A percentile compares a stretch with the other conserved stretches of the same genome.
Conservation (phyloP, 1,140 invertebrate genomes). For the Microplitis mediator region DNA sequence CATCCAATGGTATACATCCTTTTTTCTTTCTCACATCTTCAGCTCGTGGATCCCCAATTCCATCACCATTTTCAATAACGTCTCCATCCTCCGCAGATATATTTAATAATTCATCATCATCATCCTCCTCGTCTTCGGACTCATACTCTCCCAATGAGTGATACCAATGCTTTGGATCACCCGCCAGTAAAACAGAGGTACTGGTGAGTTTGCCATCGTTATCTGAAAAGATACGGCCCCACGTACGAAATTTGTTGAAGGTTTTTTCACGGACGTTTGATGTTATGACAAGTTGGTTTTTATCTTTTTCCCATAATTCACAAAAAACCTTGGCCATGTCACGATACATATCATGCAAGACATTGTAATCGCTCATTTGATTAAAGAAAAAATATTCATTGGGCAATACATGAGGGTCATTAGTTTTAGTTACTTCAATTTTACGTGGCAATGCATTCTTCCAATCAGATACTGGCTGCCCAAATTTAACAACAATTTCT, state of each 20-base stretch:
- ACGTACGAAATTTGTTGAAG: constrained; percentile 61
- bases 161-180: constrained; percentile 61
- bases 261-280: constrained; percentile 37
- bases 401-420: constrained; percentile 40
- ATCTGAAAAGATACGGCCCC: constrained; percentile 78
- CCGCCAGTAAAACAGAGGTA: constrained; percentile 73
- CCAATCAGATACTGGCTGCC: constrained; percentile 41
- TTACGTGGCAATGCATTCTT: constrained; percentile 31
- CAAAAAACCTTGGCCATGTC: constrained; percentile 48
- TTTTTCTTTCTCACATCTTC: background rate
- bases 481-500: constrained; percentile 42
- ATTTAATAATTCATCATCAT: background rate
- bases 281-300: constrained; percentile 37
- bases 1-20: constrained; percentile 59
- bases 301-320: constrained; percentile 34
- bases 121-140: constrained; percentile 5
- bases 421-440: constrained; percentile 32
- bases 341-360: constrained; percentile 58
- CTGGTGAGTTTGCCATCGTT: constrained; percentile 73
- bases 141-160: constrained; percentile 44
- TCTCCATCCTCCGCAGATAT: background rate
- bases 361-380: constrained; percentile 58
- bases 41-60: background rate
- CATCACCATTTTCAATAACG: background rate
- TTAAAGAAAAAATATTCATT: constrained; percentile 65